Evolutionary conservation across 1,140 invertebrate genomes (phyloP), one percentile per base, ranked within the genome.

Genomic region (Meloidogyne floridensis): DNA sequence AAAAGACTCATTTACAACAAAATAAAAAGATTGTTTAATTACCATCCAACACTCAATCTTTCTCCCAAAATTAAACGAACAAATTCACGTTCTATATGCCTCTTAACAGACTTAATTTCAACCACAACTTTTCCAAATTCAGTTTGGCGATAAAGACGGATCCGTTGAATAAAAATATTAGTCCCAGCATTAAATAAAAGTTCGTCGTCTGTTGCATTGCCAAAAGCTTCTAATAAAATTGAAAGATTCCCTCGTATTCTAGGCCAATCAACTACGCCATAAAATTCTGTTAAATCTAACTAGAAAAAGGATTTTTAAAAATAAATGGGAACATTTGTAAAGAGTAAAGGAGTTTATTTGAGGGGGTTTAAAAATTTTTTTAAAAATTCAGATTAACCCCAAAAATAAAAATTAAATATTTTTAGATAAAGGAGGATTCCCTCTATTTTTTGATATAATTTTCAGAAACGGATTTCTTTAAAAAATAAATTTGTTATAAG

Each of bases 281-380:
- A 75, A 75, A 90, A 88, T 78, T 86, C 82, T 59, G 88, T 88
- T 13, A 89, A 84, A 77, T 89, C 88, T 18, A 89, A 71, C 88
- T 90, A 53, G 81, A 88, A 80, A 80, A 42, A 13, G 20, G 1
- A 32, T 32, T 32, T 11, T 32, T 13, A 79, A 32, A 42, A 54
- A 11, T 18, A 51, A 15, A 71, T 54, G 5, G 20, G 7, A 69
- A 18, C 32, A 81, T 8, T 32, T 32, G 32, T 32, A 32, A 32
- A 32, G 32, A n/a, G n/a, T 32, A 32, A 32, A 32, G 32, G 32
- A 32, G 32, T 32, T 32, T 32, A 32, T 32, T 1, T 32, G 32
- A 32, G 32, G 32, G 32, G 32, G 0, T 32, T 32, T 32, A 47
- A 47, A 47, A 6, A 51, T 59, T 51, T 53, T 11, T 80, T 72